A percentile compares a stretch with the other conserved stretches of the same genome.
Evolutionary conservation across 2,797 vertebrate species (phyloP).

Genomic region (Leptodactylus fallax): DNA sequence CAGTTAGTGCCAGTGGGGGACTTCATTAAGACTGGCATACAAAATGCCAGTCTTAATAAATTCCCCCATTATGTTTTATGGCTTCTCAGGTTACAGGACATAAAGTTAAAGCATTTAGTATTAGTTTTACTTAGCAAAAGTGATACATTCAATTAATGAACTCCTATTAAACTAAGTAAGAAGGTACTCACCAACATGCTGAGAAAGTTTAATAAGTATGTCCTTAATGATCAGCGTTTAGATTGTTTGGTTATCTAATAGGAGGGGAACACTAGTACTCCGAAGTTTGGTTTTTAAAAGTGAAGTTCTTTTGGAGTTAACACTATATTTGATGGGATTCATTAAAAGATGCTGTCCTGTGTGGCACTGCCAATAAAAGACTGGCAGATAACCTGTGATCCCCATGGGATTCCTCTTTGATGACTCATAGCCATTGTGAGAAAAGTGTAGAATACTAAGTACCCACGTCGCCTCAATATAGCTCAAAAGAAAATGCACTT

Average conservation of each 20-base stretch:
- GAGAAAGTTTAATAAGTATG: neutral
- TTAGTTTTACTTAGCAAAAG: neutral
- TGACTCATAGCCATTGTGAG: slow-evolving; percentile 38
- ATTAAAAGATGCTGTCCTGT: slow-evolving; percentile 39
- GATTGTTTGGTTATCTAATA: neutral
- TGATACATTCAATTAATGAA: neutral
- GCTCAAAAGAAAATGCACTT: slow-evolving; percentile 48
- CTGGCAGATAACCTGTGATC: slow-evolving; percentile 46
- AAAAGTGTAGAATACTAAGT: slow-evolving; percentile 37
- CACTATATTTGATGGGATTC: slow-evolving; percentile 26
- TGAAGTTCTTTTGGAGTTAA: slow-evolving; percentile 27
- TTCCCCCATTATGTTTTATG: neutral
- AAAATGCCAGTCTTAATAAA: too few relatives aligned
- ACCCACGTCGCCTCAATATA: slow-evolving; percentile 3
- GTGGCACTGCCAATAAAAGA: slow-evolving; percentile 35
- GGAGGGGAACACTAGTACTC: neutral
- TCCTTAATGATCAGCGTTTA: neutral
- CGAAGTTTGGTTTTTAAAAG: neutral
- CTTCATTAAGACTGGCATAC: too few relatives aligned
- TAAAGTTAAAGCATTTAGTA: neutral
- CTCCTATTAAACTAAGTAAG: neutral
- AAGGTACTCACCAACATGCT: neutral
- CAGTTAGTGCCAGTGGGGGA: too few relatives aligned
- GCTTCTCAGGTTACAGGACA: neutral
- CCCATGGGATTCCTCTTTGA: slow-evolving; percentile 35